Conservation (phyloP, 2,113 vertebrate species). For the Bettongia penicillata region DNA sequence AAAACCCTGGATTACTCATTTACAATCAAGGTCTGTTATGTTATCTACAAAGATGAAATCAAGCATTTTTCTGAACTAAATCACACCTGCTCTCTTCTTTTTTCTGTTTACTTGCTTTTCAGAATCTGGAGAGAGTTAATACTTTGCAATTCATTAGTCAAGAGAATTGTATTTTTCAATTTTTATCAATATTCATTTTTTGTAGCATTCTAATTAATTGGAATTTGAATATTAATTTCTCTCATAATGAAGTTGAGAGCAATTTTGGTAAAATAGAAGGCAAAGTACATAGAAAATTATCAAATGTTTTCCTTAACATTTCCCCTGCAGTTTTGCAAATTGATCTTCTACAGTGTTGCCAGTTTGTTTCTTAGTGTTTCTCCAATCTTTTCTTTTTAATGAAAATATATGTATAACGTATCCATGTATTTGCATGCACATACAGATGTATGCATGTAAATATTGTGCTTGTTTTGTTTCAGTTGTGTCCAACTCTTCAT, state of each 20-base stretch:
- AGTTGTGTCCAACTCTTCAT: not conserved
- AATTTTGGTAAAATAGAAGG: not conserved
- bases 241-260: not conserved
- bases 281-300: not conserved
- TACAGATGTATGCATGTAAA: not conserved
- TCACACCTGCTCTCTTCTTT: too few species aligned
- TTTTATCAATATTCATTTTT: too few species aligned
- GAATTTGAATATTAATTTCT: too few species aligned
- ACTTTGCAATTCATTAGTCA: too few species aligned
- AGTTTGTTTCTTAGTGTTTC: not conserved
- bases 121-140: too few species aligned
- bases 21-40: too few species aligned
- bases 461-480: not conserved
- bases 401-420: not conserved
- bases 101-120: too few species aligned
- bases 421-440: not conserved
- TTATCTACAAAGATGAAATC: too few species aligned
- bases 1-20: too few species aligned
- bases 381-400: not conserved
- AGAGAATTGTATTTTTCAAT: too few species aligned
- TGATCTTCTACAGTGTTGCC: not conserved
- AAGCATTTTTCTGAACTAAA: too few species aligned
- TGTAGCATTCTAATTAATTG: too few species aligned
- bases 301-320: not conserved
- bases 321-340: constrained; percentile 19